These are phyloP conservation scores for Hippocampus guttulatus DNA, from an alignment of 2,113 vertebrate genomes.

Conservation along the genomic window DNA sequence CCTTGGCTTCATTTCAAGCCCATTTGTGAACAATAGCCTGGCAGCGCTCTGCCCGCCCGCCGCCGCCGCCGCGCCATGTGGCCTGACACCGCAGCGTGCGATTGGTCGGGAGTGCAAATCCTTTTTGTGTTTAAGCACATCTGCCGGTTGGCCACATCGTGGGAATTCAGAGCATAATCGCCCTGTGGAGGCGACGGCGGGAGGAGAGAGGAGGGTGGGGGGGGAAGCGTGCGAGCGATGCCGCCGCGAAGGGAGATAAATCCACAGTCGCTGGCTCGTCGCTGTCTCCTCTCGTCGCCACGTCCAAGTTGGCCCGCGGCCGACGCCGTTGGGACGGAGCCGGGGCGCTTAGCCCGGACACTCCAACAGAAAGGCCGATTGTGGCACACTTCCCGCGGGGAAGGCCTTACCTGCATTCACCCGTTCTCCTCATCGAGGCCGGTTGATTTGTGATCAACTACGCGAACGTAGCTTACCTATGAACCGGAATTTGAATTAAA, in stretches of 20 bases:
- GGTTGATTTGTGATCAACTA: not conserved
- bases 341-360: conserved; percentile 35
- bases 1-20: conserved; percentile 21
- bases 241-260: conserved; percentile 47
- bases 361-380: conserved; percentile 20
- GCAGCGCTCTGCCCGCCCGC: not conserved
- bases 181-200: conserved; percentile 27
- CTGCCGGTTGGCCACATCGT: conserved; percentile 57
- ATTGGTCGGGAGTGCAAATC: conserved; percentile 8
- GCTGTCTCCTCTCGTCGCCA: conserved; percentile 35
- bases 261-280: conserved; percentile 53
- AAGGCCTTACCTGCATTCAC: not conserved
- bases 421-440: not conserved
- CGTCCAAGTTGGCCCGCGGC: conserved; percentile 58
- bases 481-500: not conserved
- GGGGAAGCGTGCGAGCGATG: not conserved
- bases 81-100: not conserved
- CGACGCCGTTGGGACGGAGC: conserved; percentile 35
- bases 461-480: not conserved
- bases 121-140: conserved; percentile 48
- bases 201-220: conserved; percentile 5
- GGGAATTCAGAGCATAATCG: conserved; percentile 58
- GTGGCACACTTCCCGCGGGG: conserved; percentile 13
- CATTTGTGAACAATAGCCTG: conserved; percentile 45
- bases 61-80: not conserved